Conservation (phyloP, 1,140 invertebrate genomes). For the Oppia nitens region DNA sequence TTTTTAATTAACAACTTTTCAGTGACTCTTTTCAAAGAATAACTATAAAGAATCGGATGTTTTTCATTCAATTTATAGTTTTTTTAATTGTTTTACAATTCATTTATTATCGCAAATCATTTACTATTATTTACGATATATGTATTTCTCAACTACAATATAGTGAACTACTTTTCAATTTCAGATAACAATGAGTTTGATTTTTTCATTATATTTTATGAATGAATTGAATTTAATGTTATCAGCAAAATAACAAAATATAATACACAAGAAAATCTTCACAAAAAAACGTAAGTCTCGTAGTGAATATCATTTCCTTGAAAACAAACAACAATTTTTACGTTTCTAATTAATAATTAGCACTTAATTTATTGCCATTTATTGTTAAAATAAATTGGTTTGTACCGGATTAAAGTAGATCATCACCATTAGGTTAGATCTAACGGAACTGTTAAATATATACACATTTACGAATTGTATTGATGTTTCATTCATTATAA, state of each 20-base stretch:
- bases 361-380: neutral
- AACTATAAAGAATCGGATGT: no score
- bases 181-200: neutral
- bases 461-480: no score
- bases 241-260: neutral
- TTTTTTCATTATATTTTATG: neutral
- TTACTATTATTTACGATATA: neutral
- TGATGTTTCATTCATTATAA: no score
- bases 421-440: no score
- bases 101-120: neutral
- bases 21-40: neutral
- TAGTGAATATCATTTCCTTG: neutral
- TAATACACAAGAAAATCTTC: no score
- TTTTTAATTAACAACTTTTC: neutral
- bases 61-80: no score
- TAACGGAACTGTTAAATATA: no score
- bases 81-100: neutral
- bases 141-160: neutral
- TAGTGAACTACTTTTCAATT: neutral
- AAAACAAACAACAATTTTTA: neutral
- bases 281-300: no score
- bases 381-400: neutral
- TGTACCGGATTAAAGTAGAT: neutral
- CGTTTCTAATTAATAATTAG: neutral
- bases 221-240: neutral